Evolutionary conservation across 2,797 vertebrate genomes (phyloP), one percentile per base, ranked within the genome.

Genomic region (Micrastur ruficollis): DNA sequence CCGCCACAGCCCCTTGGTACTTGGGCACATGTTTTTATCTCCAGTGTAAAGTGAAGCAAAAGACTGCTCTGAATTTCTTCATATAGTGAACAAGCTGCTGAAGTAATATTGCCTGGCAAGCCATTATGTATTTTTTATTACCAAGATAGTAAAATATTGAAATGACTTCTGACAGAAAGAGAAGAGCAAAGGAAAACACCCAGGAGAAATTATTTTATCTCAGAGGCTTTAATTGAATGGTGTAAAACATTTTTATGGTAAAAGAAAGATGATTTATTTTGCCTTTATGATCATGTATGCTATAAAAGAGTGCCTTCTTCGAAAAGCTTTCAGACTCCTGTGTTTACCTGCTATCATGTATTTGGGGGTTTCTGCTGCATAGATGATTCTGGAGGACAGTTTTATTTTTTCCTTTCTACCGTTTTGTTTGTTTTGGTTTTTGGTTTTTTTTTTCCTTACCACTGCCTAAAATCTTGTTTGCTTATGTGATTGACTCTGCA

Each of bases 41-140:
- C 40, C 53, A 32, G 44, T 32, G 29, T 27, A 73, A 93, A 88
- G 58, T 2, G 53, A 86, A 83, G 63, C 29, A 75, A 72, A 90
- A 74, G 19, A 27, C 34, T 78, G 80, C 70, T 84, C 65, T 91
- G 58, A 61, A 78, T 84, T 74, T 62, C 58, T 65, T 67, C 34
- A 9, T 52, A 6, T 14, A 67, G 76, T 4, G 18, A 36, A 34
- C 34, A 47, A 63, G 81, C 49, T 53, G 90, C 90, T 85, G 94
- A 66, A 90, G 62, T 62, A 50, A 75, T 46, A 62, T 38, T 81
- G 80, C 70, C 56, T 83, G 76, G 70, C 82, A 61, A 76, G 38
- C 86, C n/a, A 53, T 72, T 82, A 96, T 96, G 83, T 87, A 95
- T 94, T 96, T 97, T 97, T 97, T 92, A 97, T 97, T 97, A 95